Base-by-base conservation (phyloP, 2,888 invertebrate genomes). In the Oxytorus armatus region DNA sequence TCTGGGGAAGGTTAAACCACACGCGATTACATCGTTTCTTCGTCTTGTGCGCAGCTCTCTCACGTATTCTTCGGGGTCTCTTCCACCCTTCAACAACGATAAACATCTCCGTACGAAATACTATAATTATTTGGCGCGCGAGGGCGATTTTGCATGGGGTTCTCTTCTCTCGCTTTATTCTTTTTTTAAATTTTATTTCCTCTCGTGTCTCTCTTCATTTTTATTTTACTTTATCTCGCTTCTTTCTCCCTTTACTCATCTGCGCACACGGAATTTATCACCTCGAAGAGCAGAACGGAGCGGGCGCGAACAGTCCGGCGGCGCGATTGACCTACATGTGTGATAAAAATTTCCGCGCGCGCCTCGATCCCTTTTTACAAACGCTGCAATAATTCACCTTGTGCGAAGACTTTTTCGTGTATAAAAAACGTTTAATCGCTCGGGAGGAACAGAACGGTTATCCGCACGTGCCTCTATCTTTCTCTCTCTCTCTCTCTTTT, bases 11-110 rank as follows among this genome's bases (percentile, higher is more conserved):
- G 23, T 39, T 23, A 42, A 68, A 44, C 59, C 70, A 70, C 70
- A 59, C 70, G 59, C 70, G 70, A 70, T 79, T 74, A 70, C 70
- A 42, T 74, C 74, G 49, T 66, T 75, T 42, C 44, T 65, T 42
- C 33, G 59, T 33, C 69, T 47, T 23, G 73, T n/a, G n/a, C n/a
- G n/a, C n/a, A 39, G 69, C 39, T 57, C 57, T 51, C 25, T 33
- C 42, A n/a, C 39, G 49, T 36, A 16, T 44, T 61, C 59, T 39
- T 14, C 44, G 11, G 36, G 47, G 42, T 75, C 61, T 66, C 69
- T 66, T 65, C 70, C 69, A 18, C 63, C 49, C 63, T 65, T 63
- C 65, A 29, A 21, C 55, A 11, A 10, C 33, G 65, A 65, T 75
- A 57, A 75, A 39, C 49, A 72, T 72, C 61, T 33, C 25, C 16